phyloP scores from a whole-genome alignment of 2,888 invertebrate genomes.

The Stictocephala bisonia region DNA sequence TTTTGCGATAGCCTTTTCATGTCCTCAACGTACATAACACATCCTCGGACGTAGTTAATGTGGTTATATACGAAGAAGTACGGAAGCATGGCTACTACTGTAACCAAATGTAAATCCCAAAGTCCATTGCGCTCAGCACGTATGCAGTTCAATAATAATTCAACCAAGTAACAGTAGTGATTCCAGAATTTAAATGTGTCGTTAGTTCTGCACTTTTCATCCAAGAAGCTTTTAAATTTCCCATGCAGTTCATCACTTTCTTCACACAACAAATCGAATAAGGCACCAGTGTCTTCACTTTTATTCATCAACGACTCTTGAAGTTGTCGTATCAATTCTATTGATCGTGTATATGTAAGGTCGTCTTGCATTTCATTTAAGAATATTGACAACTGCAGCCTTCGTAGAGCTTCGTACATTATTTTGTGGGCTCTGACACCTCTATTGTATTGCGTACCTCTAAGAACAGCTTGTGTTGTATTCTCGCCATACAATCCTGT shows the following conservation, averaged over 20 bases:
- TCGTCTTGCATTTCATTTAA: neutral
- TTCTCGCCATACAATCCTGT: conserved; percentile 6
- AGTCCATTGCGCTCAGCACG: conserved; percentile 25
- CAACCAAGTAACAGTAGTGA: neutral
- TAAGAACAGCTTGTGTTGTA: neutral
- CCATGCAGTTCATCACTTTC: neutral
- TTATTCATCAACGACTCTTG: neutral
- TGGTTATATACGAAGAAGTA: neutral
- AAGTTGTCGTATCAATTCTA: neutral
- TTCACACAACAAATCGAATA: neutral
- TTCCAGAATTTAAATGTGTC: conserved; percentile 14
- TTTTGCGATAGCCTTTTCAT: conserved; percentile 11
- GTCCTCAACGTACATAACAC: conserved; percentile 7
- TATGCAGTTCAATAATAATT: neutral
- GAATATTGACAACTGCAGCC: neutral
- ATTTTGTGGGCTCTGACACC: conserved; percentile 1
- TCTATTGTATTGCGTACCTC: neutral
- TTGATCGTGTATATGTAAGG: neutral
- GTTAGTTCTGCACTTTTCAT: neutral
- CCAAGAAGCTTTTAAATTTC: neutral
- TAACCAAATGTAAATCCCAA: conserved; percentile 18
- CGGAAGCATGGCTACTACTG: conserved; percentile 6
- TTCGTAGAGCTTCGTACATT: conserved; percentile 13
- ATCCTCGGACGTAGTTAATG: neutral
- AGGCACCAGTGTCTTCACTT: neutral